These are phyloP conservation scores for Chrysaora quinquecirrha DNA, from an alignment of 30 jellyfish, hydroid and myxozoan species.

Conservation along the genomic window DNA sequence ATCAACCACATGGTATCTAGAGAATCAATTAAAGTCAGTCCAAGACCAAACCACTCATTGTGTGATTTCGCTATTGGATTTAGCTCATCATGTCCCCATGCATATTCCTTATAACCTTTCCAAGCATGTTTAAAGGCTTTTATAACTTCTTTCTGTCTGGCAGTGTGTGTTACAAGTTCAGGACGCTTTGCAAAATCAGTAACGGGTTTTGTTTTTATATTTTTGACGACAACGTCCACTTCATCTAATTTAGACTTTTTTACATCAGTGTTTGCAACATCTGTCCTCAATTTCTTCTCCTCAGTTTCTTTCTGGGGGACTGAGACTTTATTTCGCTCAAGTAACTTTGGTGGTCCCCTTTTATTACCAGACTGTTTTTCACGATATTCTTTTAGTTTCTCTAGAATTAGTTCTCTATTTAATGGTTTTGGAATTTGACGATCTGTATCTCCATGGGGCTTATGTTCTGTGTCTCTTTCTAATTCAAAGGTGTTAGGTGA, in stretches of 20 bases:
- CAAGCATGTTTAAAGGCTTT: constrained; percentile 92
- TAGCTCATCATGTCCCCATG: constrained; percentile 97
- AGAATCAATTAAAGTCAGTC: constrained; percentile 89
- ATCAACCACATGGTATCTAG: constrained; percentile 96
- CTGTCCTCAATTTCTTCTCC: neutral
- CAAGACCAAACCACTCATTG: constrained; percentile 94
- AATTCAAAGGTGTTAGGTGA: constrained; percentile 46
- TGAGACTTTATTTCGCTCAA: neutral
- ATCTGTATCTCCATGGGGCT: constrained; percentile 48
- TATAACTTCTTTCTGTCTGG: constrained; percentile 80
- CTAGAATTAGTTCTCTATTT: constrained; percentile 7
- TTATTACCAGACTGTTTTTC: neutral
- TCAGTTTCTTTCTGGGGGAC: neutral
- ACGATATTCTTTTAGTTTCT: neutral
- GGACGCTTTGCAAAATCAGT: constrained; percentile 78
- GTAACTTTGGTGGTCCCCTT: constrained; percentile 87
- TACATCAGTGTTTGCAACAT: too few species aligned
- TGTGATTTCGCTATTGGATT: constrained; percentile 70
- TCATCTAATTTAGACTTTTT: neutral
- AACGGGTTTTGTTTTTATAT: neutral
- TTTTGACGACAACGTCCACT: constrained; percentile 8
- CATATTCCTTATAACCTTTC: constrained; percentile 83
- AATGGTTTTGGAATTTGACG: constrained; percentile 32
- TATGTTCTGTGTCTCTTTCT: constrained; percentile 63
- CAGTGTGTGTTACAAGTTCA: constrained; percentile 69